Base-by-base conservation (phyloP, 2,113 vertebrate genomes). In the Thomomys bottae region DNA sequence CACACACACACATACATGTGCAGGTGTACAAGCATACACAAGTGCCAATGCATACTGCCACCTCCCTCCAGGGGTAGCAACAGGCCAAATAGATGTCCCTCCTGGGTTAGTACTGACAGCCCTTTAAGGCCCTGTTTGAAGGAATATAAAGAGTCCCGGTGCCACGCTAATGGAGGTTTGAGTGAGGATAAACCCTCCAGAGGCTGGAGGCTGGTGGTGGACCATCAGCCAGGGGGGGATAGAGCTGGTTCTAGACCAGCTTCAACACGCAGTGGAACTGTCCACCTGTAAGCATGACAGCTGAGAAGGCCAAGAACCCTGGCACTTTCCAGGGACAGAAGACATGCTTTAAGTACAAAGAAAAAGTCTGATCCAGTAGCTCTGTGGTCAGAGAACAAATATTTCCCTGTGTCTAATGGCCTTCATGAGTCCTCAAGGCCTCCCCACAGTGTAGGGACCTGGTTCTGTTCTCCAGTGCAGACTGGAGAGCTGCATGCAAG, bases 191-290 rank as follows among this genome's bases (percentile, higher is more conserved):
- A 30, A 36, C 8, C 24, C 26, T 23, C 5, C 7, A 8, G 9
- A 38, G 72, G 32, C 30, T 6, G n/a, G 32, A 0, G 6, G 63
- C 34, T 0, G 0, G 9, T 20, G 6, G 30, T 9, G 34, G 36
- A 24, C 42, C 42, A 5, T 38, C 59, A 24, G 54, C n/a, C 4
- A 6, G 23, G 23, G 8, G 21, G 45, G 59, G n/a, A 23, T 36
- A 70, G 38, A 28, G 71, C 11, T 5, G 2, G 45, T 14, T 4
- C 34, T 1, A 0, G n/a, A 54, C 28, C 42, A 20, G 79, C 36
- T 45, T 26, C 10, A 3, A 8, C 2, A 26, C 72, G 59, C 7
- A 2, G 21, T 30, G 11, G 12, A 20, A 42, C 18, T 54, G 15
- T 1, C 49, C 15, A 54, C 17, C n/a, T 70, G 67, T 36, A 30